A percentile compares a stretch with the other conserved stretches of the same genome.
These are phyloP conservation scores for Rutilus rutilus DNA, from an alignment of 2,113 vertebrate species.

Conservation along the genomic window DNA sequence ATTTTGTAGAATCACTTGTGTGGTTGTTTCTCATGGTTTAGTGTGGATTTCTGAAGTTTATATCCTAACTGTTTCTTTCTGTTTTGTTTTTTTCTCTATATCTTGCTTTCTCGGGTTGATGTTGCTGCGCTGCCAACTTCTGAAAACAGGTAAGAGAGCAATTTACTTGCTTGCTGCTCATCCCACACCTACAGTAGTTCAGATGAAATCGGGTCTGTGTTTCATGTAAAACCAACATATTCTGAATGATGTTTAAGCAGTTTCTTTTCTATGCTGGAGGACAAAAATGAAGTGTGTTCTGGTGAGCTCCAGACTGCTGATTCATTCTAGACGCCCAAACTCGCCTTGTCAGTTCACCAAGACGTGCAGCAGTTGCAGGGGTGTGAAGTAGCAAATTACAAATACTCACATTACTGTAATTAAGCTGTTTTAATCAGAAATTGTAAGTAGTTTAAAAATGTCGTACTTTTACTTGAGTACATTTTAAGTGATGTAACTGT, in stretches of 20 bases:
- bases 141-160: conserved; percentile 52
- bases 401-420: too few relatives aligned
- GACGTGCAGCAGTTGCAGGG: background rate
- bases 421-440: too few relatives aligned
- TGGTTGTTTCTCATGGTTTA: background rate
- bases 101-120: conserved; percentile 38
- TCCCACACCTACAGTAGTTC: background rate
- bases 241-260: background rate
- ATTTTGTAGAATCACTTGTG: background rate
- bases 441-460: too few relatives aligned
- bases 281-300: background rate
- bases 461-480: too few relatives aligned
- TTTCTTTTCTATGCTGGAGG: background rate
- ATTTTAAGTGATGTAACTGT: too few relatives aligned
- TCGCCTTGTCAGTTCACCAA: background rate
- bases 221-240: background rate
- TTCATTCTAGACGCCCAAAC: background rate
- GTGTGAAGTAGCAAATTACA: too few relatives aligned
- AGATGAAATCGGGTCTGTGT: conserved; percentile 4
- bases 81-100: conserved; percentile 5
- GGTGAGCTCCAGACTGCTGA: conserved; percentile 10
- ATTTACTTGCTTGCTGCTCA: background rate
- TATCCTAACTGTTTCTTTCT: conserved; percentile 26
- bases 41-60: background rate
- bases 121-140: background rate